Evolutionary conservation across 1,140 invertebrate genomes (phyloP).

Genomic region (Babylonia areolata): DNA sequence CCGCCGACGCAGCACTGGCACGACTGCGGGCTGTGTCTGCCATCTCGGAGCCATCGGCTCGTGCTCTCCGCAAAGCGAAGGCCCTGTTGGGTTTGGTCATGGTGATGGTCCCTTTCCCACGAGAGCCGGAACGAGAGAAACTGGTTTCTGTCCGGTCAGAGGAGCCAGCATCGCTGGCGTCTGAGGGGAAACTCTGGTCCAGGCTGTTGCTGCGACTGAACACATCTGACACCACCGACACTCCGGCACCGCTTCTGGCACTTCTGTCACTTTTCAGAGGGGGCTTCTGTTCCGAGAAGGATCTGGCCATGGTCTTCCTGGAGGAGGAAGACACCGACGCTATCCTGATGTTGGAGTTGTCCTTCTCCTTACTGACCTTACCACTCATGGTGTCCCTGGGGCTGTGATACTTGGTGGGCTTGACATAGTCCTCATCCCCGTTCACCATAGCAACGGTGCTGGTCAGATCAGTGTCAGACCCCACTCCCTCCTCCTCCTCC

Average conservation of each 20-base stretch:
- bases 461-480: conserved; percentile 61
- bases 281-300: conserved; percentile 36
- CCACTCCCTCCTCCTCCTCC: conserved; percentile 32
- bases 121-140: conserved; percentile 61
- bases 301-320: conserved; percentile 27
- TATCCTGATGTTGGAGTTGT: conserved; percentile 51
- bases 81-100: conserved; percentile 76
- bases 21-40: conserved; percentile 54
- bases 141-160: conserved; percentile 48
- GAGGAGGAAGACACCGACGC: conserved; percentile 21
- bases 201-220: conserved; percentile 59
- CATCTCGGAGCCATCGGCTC: conserved; percentile 63
- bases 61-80: conserved; percentile 76
- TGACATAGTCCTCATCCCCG: conserved; percentile 65
- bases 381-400: conserved; percentile 63
- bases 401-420: conserved; percentile 63
- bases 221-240: conserved; percentile 63
- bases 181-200: conserved; percentile 44
- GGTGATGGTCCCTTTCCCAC: conserved; percentile 67
- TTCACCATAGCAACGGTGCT: conserved; percentile 67
- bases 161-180: conserved; percentile 48
- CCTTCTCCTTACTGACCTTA: conserved; percentile 42
- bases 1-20: conserved; percentile 40
- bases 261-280: conserved; percentile 32
- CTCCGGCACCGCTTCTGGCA: conserved; percentile 43